phyloP scores from a whole-genome alignment of 30 jellyfish, hydroid and myxozoan species.

The Calvadosia cruxmelitensis region DNA sequence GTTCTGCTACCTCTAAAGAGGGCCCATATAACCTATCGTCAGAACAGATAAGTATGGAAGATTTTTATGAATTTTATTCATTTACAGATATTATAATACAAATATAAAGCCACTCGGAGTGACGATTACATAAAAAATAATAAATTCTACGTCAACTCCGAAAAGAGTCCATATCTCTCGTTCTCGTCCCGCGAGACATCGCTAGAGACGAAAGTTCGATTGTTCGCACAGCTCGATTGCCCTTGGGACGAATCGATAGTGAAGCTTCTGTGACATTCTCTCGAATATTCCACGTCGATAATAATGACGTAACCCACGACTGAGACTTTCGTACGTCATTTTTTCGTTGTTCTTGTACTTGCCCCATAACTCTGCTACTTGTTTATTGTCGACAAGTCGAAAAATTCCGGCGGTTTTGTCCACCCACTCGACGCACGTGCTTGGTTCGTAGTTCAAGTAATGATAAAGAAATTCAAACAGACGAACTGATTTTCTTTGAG shows the following conservation, averaged over 20 bases:
- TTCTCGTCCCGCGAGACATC: too few species aligned
- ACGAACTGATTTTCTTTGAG: neutral
- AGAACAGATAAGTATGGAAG: too few species aligned
- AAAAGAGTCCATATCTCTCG: too few species aligned
- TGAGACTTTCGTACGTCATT: slow-evolving; percentile 78
- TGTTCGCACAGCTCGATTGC: slow-evolving; percentile 49
- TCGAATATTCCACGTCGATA: slow-evolving; percentile 47
- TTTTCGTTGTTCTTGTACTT: slow-evolving; percentile 34
- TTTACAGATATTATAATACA: too few species aligned
- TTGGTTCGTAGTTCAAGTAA: slow-evolving; percentile 7
- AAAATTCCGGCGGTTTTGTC: slow-evolving; percentile 55
- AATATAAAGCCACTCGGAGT: too few species aligned
- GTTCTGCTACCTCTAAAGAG: too few species aligned
- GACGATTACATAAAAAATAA: too few species aligned
- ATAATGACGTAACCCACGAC: slow-evolving; percentile 81
- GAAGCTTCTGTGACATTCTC: slow-evolving; percentile 68
- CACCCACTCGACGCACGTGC: slow-evolving; percentile 63
- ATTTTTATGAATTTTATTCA: too few species aligned
- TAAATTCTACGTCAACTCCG: too few species aligned
- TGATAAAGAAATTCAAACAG: neutral
- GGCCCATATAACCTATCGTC: too few species aligned
- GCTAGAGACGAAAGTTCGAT: neutral
- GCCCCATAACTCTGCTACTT: slow-evolving; percentile 75
- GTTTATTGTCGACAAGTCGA: slow-evolving; percentile 51
- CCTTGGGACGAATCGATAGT: slow-evolving; percentile 54